Base-by-base conservation (phyloP, 2,888 invertebrate species). In the Hirtodrosophila confusa region DNA sequence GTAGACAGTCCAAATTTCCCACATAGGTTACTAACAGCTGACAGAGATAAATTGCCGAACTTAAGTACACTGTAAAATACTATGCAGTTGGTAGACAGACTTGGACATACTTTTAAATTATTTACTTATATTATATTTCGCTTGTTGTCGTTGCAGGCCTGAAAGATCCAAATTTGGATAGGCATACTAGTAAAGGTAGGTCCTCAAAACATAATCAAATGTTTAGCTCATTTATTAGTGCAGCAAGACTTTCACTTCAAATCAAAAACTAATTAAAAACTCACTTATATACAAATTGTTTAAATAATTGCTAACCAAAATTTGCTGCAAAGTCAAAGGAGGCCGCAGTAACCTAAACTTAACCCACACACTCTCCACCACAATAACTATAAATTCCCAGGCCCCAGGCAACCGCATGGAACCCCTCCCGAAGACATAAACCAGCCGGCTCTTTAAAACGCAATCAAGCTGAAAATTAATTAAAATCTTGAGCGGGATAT, bases 381-480 rank as follows among this genome's bases (percentile, higher is more conserved):
- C 87, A 85, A 78, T 86, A 80, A 86, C 83, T 86, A 88, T 85
- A 88, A 85, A 83, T 82, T 84, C 55, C 49, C 68, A 71, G 70
- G 66, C 47, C 61, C 43, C 66, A 37, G 48, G 39, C 47, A 87
- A 66, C 83, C 70, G 39, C 69, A 70, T 40, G 50, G 24, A 43
- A 40, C 57, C 57, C 53, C 24, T 45, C 10, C 37, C 51, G 29
- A 55, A 74, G 72, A 64, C 73, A 71, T 70, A 62, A 86, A 76
- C 60, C 79, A 82, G 27, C 5, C 27, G 6, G 27, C 27, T 80
- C 88, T 89, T 89, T 90, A 86, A 88, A 90, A 90, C 80, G 90
- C 88, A 90, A 90, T 90, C 90, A 90, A 90, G 90, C 86, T 86
- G 89, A 89, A 90, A 90, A 89, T 90, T 90, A 90, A 90, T 90